Percentiles rank a stretch among this genome's conserved stretches.
Conservation (phyloP, 2,888 invertebrate species). For the Ophraella communa region DNA sequence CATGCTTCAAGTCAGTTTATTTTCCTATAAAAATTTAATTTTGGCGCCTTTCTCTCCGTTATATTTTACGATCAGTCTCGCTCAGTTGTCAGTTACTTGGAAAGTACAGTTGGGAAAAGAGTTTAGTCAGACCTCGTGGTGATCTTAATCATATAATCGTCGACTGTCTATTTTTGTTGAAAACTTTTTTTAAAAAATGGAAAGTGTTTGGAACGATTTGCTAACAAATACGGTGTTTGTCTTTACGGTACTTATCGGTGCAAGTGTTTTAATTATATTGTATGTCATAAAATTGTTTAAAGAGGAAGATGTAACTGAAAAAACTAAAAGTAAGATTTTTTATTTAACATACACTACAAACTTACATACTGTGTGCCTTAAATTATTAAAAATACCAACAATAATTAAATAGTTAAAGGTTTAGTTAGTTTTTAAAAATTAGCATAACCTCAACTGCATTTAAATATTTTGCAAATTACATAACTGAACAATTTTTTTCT, state of each 20-base stretch:
- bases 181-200: slow-evolving; percentile 42
- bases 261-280: slow-evolving; percentile 48
- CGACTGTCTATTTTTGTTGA: background rate
- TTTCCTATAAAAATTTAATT: slow-evolving; percentile 35
- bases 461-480: slow-evolving; percentile 7
- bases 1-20: slow-evolving; percentile 16
- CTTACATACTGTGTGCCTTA: background rate
- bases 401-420: too few relatives aligned
- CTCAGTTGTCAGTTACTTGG: slow-evolving; percentile 23
- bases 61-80: slow-evolving; percentile 18
- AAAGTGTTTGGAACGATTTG: slow-evolving; percentile 51
- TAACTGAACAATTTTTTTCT: background rate
- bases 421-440: too few relatives aligned
- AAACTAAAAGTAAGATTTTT: slow-evolving; percentile 48
- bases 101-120: slow-evolving; percentile 26
- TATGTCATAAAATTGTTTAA: slow-evolving; percentile 51
- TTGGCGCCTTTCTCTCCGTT: slow-evolving; percentile 33
- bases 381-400: background rate
- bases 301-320: slow-evolving; percentile 41
- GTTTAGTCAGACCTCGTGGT: slow-evolving; percentile 29
- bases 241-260: slow-evolving; percentile 49
- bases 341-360: background rate
- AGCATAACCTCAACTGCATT: slow-evolving; percentile 9
- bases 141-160: slow-evolving; percentile 10
- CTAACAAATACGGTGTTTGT: slow-evolving; percentile 48